Base-by-base conservation (phyloP, 53 echinoderm and acorn worm species). In the Crossaster papposus region DNA sequence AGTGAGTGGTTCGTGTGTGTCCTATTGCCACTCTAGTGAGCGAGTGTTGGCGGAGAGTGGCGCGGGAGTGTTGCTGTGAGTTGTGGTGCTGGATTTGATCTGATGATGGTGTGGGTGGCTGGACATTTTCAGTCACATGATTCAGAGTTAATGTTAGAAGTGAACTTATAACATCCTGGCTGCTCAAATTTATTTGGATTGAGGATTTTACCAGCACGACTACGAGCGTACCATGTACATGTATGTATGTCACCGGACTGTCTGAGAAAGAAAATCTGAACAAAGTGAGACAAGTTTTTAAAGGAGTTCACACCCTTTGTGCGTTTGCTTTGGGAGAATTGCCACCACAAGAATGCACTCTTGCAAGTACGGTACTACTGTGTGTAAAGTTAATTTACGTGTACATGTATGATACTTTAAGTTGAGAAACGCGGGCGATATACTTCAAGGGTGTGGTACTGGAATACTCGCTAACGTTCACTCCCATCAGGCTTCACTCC, bases 11-110 rank as follows among this genome's bases (percentile, higher is more conserved):
- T 36, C 5, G 35, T 36, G 75, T 36, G 75, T 36, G 75, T n/a
- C 28, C 28, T 68, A 68, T 18, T 75, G 87, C 87, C 87, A 87
- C 87, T 87, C 87, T 55, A n/a, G 87, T 36, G 34, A 76, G 1
- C 15, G 76, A 72, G 63, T 32, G 29, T 72, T 84, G 54, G 84
- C 30, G 84, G 52, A 32, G 84, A 32, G 53, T 52, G 72, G 84
- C 53, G 84, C n/a, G 34, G 81, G 32, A 11, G 15, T 2, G 52
- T 51, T 79, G 52, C 31, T 14, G 30, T 20, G 81, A 11, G 64
- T 32, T 20, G 62, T 30, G 17, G 35, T 18, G 11, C 31, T 14
- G 81, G 58, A 33, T 81, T 81, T 15, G 81, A 6, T 53, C 13
- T 2, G 29, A 29, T 54, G 79, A 17, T 26, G 26, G 44, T 9